Conservation (phyloP, 2,113 vertebrate genomes). For the Hippocampus comes region DNA sequence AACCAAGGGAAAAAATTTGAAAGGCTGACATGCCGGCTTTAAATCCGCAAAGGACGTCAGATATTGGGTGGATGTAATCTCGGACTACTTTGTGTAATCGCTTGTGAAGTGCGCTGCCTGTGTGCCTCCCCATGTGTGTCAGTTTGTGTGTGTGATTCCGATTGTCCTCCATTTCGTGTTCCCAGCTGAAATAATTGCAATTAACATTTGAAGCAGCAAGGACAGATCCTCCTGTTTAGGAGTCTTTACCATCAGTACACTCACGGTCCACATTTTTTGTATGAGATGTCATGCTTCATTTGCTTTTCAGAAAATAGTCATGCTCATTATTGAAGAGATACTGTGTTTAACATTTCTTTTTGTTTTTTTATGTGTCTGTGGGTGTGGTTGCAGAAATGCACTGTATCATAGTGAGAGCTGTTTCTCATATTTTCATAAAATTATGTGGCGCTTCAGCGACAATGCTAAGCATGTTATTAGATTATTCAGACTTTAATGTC, state of each 20-base stretch:
- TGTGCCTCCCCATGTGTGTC: slow-evolving; percentile 4
- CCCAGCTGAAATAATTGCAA: slow-evolving; percentile 19
- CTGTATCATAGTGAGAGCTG: not conserved
- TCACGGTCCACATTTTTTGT: not conserved
- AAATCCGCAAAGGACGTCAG: slow-evolving; percentile 59
- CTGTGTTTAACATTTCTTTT: not conserved
- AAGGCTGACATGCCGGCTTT: slow-evolving; percentile 63
- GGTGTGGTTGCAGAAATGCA: not conserved
- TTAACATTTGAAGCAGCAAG: slow-evolving; percentile 1
- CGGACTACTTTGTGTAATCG: slow-evolving; percentile 61
- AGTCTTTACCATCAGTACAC: not conserved
- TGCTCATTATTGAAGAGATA: no score
- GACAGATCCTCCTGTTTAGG: not conserved
- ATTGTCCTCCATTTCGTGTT: slow-evolving; percentile 27
- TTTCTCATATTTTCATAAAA: not conserved
- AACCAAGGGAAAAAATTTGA: slow-evolving; percentile 51
- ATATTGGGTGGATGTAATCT: slow-evolving; percentile 66
- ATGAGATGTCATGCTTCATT: no score
- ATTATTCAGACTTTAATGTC: not conserved
- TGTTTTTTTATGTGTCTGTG: not conserved
- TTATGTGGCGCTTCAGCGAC: not conserved
- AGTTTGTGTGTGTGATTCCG: slow-evolving; percentile 13
- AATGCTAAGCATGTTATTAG: not conserved
- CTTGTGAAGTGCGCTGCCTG: slow-evolving; percentile 33
- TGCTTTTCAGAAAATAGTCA: no score